Base-by-base conservation (phyloP, 2,797 vertebrate genomes). In the Catostomus latipinnis region DNA sequence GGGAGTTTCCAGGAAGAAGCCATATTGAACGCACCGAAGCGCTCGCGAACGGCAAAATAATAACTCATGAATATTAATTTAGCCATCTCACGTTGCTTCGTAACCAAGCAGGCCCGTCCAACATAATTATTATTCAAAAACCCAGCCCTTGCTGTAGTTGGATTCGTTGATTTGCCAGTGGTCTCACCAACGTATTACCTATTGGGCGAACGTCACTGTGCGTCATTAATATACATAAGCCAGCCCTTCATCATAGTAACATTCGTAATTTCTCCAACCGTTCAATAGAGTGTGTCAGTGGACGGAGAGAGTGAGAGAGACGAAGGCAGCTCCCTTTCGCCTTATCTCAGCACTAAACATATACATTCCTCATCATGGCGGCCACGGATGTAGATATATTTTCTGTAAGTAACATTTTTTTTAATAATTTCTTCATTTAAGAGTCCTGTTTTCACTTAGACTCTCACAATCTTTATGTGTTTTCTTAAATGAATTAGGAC, bases 1-100 rank as follows among this genome's bases (percentile, higher is more conserved):
- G 93, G 95, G 94, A 94, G 94, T 93, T 92, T 91, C 93, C 91
- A 91, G 93, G 93, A 93, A 93, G 95, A 89, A 89, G 95, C 95
- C 96, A 96, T 97, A 93, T 96, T 96, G 94, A 90, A 94, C 90
- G 88, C 89, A 91, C 88, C 90, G 82, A 89, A 90, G 89, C 84
- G 75, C 84, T 6, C 9, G 4, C 85, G 85, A 78, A 71, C n/a
- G 69, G 58, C 14, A 6, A 63, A 56, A 6, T 4, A 5, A 8
- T 6, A 5, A 1, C 12, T 78, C 1, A 71, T 62, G 34, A 71
- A 78, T 54, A 77, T 70, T 69, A 8, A 52, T 62, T 22, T 3
- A 0, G 1, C 0, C 46, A 12, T 12, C 45, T 49, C 8, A 48
- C 6, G 11, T 7, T 56, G 8, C 48, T 8, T 0, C 22, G 10